Conservation (phyloP, 2,888 invertebrate genomes). For the Pseudococcus viburni region DNA sequence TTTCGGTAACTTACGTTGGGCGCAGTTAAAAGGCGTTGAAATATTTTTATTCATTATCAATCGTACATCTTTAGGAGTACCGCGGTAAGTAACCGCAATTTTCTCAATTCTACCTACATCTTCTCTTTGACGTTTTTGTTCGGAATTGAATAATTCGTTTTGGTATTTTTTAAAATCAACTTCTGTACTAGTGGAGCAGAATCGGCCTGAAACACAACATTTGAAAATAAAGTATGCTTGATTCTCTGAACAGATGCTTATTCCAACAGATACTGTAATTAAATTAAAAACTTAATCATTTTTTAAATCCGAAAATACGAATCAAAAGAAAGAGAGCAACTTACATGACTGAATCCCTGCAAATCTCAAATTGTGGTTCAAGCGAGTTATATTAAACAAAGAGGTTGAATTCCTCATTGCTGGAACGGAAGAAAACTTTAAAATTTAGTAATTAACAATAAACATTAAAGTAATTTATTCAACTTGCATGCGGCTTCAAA, state of each 20-base stretch:
- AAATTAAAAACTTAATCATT: background rate
- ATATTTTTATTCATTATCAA: slow-evolving; percentile 91
- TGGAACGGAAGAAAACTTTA: background rate
- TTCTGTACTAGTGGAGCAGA: slow-evolving; percentile 44
- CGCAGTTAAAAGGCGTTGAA: slow-evolving; percentile 94
- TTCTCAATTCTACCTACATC: slow-evolving; percentile 90
- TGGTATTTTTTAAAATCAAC: slow-evolving; percentile 71
- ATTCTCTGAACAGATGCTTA: background rate
- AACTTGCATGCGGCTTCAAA: background rate
- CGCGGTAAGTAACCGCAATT: slow-evolving; percentile 87
- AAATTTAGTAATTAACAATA: background rate
- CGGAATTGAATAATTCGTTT: slow-evolving; percentile 82
- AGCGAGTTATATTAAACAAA: background rate
- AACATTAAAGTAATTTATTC: background rate
- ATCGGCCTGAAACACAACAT: slow-evolving; percentile 10
- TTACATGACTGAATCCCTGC: background rate
- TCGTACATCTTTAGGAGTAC: slow-evolving; percentile 81
- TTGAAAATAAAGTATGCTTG: background rate
- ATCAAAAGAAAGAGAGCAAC: background rate
- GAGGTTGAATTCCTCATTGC: background rate
- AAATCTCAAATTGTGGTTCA: background rate
- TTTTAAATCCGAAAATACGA: background rate
- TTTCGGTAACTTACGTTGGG: slow-evolving; percentile 79
- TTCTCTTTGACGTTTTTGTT: slow-evolving; percentile 82
- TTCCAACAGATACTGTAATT: background rate